Evolutionary conservation across 2,888 invertebrate species (phyloP).

Genomic region (Agrochola circellaris): DNA sequence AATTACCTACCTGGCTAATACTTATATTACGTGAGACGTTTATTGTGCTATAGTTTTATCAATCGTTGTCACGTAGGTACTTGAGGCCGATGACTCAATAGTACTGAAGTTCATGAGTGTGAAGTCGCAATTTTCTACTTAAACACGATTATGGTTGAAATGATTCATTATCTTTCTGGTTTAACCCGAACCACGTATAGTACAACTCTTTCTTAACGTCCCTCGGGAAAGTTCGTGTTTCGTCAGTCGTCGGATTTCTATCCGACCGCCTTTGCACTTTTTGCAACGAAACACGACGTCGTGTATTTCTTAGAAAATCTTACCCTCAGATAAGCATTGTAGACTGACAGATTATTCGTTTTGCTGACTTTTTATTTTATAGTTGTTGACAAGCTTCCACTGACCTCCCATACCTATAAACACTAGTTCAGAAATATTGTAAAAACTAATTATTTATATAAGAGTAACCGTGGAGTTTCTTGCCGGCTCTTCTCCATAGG

Average conservation of each 20-base stretch:
- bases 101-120: not conserved
- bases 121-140: not conserved
- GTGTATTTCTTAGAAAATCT: not conserved
- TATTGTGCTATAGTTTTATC: not conserved
- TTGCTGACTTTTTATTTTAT: not conserved
- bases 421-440: not conserved
- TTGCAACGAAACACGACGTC: not conserved
- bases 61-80: not conserved
- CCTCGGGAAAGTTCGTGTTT: no score
- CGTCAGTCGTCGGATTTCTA: no score
- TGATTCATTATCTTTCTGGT: not conserved
- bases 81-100: slow-evolving; percentile 8
- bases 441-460: not conserved
- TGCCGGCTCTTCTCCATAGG: not conserved
- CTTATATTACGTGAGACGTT: not conserved
- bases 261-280: no score
- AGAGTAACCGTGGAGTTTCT: no score
- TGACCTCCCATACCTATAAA: not conserved
- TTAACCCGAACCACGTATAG: not conserved
- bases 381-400: not conserved
- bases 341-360: not conserved
- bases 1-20: slow-evolving; percentile 13
- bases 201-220: no score
- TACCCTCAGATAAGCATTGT: no score
- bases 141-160: not conserved